A percentile compares a stretch with the other conserved stretches of the same genome.
phyloP scores from a whole-genome alignment of 2,113 vertebrate genomes.

The Xyliphius kryptos region DNA sequence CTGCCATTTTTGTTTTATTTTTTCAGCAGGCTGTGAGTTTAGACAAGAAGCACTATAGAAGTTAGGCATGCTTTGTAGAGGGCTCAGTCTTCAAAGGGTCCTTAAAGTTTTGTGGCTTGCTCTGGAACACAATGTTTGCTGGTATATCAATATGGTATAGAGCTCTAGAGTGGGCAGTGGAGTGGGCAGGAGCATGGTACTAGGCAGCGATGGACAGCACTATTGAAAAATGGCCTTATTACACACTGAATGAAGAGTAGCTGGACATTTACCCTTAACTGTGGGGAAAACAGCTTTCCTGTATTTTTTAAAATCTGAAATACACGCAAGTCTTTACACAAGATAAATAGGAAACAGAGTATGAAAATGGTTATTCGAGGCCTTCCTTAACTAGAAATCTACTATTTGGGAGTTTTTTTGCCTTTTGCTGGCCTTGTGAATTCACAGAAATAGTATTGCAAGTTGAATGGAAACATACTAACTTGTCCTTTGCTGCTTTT shows the following conservation, averaged over 20 bases:
- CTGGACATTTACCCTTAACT: conserved; percentile 70
- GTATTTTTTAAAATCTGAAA: conserved; percentile 73
- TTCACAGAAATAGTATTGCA: conserved; percentile 82
- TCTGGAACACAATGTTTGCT: no score
- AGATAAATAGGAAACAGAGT: conserved; percentile 55
- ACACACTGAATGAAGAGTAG: conserved; percentile 55
- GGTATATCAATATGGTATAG: no score
- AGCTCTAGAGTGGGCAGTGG: conserved; percentile 50
- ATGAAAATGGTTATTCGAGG: conserved; percentile 84
- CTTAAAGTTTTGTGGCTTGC: no score
- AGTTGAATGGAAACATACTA: conserved; percentile 78
- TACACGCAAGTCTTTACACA: conserved; percentile 74
- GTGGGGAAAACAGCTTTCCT: conserved; percentile 82
- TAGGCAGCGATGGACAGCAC: conserved; percentile 70
- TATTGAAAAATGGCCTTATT: conserved; percentile 84
- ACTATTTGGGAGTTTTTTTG: conserved; percentile 76
- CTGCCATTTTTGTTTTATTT: conserved; percentile 17
- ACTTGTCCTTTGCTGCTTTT: conserved; percentile 75
- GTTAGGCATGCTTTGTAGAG: no score
- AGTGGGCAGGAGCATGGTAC: conserved; percentile 64
- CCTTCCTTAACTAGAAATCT: conserved; percentile 75
- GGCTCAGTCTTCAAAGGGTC: no score
- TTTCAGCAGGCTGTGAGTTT: conserved; percentile 21
- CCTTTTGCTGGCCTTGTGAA: conserved; percentile 81
- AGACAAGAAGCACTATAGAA: no score